phyloP scores from a whole-genome alignment of 2,113 vertebrate genomes.

The Acrocephalus kingi region DNA sequence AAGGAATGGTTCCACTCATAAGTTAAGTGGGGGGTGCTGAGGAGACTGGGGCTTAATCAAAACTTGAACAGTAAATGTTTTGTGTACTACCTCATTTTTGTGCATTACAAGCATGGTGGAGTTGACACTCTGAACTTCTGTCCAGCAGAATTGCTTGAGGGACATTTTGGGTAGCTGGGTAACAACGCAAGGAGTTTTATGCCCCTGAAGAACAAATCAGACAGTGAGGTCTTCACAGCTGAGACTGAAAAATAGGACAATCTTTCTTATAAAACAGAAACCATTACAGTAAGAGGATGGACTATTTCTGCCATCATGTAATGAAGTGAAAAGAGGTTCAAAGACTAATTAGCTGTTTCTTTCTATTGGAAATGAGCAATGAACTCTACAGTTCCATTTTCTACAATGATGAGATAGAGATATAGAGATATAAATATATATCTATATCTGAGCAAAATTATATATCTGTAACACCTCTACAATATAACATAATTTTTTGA shows the following conservation, averaged over 20 bases:
- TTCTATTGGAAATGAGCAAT: conserved; percentile 47
- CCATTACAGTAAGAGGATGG: conserved; percentile 54
- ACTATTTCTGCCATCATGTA: conserved; percentile 42
- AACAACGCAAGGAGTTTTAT: conserved; percentile 35
- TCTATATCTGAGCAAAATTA: conserved; percentile 14
- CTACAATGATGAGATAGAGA: conserved; percentile 26
- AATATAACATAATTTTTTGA: neutral
- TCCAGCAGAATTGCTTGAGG: conserved; percentile 29
- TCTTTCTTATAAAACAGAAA: conserved; percentile 53
- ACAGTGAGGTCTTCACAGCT: conserved; percentile 53
- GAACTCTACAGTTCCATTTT: conserved; percentile 53
- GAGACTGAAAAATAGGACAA: conserved; percentile 60
- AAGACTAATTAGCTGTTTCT: conserved; percentile 44
- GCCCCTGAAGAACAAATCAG: conserved; percentile 48
- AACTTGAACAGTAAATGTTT: conserved; percentile 67
- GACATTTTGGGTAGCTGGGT: conserved; percentile 55
- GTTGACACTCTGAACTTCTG: conserved; percentile 36
- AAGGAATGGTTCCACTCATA: conserved; percentile 35
- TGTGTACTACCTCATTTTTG: conserved; percentile 80
- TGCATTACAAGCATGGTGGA: conserved; percentile 56
- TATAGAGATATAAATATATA: conserved; percentile 3
- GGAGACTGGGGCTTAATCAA: conserved; percentile 60
- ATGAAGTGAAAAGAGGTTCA: conserved; percentile 45
- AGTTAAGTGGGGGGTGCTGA: conserved; percentile 34
- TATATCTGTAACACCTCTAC: conserved; percentile 22